Evolutionary conservation across 2,797 vertebrate genomes (phyloP), one percentile per base, ranked within the genome.

Genomic region (Neosalanx taihuensis): DNA sequence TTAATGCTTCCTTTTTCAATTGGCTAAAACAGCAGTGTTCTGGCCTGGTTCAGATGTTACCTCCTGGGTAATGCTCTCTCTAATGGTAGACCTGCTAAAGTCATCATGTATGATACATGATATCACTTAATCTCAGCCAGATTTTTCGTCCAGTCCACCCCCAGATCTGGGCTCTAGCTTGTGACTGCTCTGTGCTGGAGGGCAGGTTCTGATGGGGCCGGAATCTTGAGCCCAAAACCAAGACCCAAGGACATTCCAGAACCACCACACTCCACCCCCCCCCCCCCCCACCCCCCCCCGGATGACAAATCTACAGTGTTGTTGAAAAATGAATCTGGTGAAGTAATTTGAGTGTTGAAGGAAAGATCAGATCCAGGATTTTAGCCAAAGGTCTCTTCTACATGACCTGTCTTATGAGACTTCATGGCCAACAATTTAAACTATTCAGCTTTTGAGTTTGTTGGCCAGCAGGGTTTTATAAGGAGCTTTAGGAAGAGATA

Each of bases 1-100:
- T 64, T 37, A 57, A 57, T 12, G 18, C 31, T 58, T 58, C 46
- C 33, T 69, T 58, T 58, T 37, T 59, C 20, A 13, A 69, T 33
- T 33, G 29, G 20, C 30, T 31, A 64, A 64, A 60, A 60, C 35
- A 37, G n/a, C 18, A 35, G n/a, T 35, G 67, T 29, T 58, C 56
- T 69, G 15, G 18, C 6, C 29, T 56, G 33, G 67, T 69, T 69
- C 56, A 23, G 51, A 69, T 69, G 67, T 58, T 67, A 69, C 62
- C 37, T 53, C 49, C 60, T 70, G 64, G 77, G 71, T 72, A 72
- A 76, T 74, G 46, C 69, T 60, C 63, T 70, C 62, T 33, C 33
- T 69, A 73, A 79, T 73, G 77, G 79, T 65, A 78, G 70, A 73
- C 75, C 81, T 82, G 81, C 74, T 78, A 79, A 67, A 82, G 64